Conservation (phyloP, 2,888 invertebrate genomes). For the Diplazon laetatorius region DNA sequence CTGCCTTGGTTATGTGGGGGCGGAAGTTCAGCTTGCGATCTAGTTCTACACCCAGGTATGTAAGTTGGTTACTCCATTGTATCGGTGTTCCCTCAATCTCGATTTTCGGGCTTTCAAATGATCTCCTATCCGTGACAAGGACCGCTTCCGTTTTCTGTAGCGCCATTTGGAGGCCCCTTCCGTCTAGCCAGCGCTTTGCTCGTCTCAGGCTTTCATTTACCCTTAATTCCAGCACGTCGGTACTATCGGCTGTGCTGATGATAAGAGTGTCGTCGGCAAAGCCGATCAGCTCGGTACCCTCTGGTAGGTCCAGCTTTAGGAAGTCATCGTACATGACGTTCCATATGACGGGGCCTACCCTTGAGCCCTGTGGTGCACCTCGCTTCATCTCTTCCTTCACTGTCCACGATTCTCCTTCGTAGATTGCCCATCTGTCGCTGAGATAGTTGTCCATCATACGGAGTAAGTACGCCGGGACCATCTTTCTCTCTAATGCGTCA, state of each 20-base stretch:
- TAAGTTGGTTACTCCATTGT: not conserved
- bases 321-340: no score
- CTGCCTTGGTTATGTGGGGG: not conserved
- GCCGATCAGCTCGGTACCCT: no score
- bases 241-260: no score
- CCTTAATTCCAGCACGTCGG: not conserved
- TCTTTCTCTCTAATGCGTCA: not conserved
- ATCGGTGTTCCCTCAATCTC: not conserved
- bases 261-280: no score
- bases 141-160: not conserved
- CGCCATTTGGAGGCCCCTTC: not conserved
- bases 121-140: not conserved
- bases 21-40: not conserved
- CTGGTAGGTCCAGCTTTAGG: no score
- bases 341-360: no score
- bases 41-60: not conserved
- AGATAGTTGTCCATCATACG: not conserved
- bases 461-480: slow-evolving; percentile 8
- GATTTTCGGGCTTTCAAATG: not conserved
- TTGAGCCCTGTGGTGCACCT: no score
- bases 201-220: not conserved
- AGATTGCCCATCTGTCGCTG: no score
- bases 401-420: no score
- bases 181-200: not conserved
- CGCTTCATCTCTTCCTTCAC: no score